A percentile compares a stretch with the other conserved stretches of the same genome.
These are phyloP conservation scores for Halcyon leucocephala DNA, from an alignment of 2,797 vertebrate genomes.

Conservation along the genomic window DNA sequence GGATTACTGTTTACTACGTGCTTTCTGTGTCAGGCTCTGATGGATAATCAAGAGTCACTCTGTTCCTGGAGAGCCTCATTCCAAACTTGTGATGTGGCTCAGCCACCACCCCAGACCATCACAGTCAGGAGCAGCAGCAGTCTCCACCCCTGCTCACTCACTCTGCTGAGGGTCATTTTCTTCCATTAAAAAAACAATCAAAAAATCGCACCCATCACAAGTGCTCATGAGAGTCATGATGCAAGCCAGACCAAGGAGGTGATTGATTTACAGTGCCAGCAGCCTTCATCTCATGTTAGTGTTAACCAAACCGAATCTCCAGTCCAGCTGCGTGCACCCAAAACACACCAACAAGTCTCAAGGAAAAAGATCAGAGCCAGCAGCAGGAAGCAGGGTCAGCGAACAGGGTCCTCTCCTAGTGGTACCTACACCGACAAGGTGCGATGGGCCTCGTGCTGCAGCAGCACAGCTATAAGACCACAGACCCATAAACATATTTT, in stretches of 20 bases:
- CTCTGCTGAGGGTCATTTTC: fast-evolving
- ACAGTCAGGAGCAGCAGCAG: fast-evolving
- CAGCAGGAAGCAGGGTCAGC: background rate
- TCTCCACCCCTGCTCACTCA: background rate
- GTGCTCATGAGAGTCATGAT: background rate
- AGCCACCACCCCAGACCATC: background rate
- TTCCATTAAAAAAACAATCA: background rate
- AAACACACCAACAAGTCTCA: background rate
- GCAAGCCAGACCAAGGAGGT: background rate
- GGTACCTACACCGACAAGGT: fast-evolving
- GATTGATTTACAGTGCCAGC: background rate
- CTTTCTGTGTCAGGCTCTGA: background rate
- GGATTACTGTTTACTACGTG: background rate
- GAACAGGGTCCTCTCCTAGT: background rate
- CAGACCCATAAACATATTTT: background rate
- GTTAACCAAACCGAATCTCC: background rate
- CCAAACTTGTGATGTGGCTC: background rate
- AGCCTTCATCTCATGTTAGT: background rate
- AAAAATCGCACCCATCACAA: background rate
- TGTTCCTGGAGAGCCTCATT: background rate
- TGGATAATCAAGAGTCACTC: background rate
- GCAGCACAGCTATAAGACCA: background rate
- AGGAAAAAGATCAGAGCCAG: background rate
- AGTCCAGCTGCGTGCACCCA: background rate
- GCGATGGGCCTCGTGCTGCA: background rate